Percentiles rank a stretch among this genome's conserved stretches.
These are phyloP conservation scores for Centropristis striata DNA, from an alignment of 2,113 vertebrate genomes.

Conservation along the genomic window DNA sequence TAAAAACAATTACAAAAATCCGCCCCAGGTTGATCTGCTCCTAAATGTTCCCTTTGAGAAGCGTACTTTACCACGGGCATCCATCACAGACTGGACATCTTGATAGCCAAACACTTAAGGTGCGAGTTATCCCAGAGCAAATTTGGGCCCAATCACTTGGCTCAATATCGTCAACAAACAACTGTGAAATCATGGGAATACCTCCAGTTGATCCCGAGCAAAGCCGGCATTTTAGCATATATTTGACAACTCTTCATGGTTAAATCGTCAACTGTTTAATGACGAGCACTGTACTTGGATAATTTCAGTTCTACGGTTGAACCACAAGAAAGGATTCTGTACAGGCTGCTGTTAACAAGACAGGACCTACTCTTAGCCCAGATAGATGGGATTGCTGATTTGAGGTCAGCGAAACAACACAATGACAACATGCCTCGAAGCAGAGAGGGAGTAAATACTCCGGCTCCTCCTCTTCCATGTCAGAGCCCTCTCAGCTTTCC, in stretches of 20 bases:
- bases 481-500: conserved; percentile 62
- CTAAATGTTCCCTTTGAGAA: not conserved
- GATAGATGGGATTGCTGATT: conserved; percentile 69
- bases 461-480: conserved; percentile 56
- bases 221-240: not conserved
- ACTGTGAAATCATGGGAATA: not conserved
- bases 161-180: not conserved
- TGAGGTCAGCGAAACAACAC: conserved; percentile 73
- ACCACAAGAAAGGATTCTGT: not conserved
- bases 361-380: conserved; percentile 38
- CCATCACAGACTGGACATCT: not conserved
- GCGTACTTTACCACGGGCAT: not conserved
- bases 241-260: not conserved
- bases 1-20: too few relatives aligned
- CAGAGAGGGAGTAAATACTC: conserved; percentile 54
- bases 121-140: not conserved
- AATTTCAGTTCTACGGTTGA: conserved; percentile 16
- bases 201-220: not conserved
- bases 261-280: not conserved
- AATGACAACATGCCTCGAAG: conserved; percentile 73
- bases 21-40: too few relatives aligned
- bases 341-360: conserved; percentile 40
- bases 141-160: not conserved
- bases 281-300: not conserved
- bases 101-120: not conserved